A percentile compares a stretch with the other conserved stretches of the same genome.
Conservation (phyloP, 2,113 vertebrate species). For the Gulo gulo region DNA sequence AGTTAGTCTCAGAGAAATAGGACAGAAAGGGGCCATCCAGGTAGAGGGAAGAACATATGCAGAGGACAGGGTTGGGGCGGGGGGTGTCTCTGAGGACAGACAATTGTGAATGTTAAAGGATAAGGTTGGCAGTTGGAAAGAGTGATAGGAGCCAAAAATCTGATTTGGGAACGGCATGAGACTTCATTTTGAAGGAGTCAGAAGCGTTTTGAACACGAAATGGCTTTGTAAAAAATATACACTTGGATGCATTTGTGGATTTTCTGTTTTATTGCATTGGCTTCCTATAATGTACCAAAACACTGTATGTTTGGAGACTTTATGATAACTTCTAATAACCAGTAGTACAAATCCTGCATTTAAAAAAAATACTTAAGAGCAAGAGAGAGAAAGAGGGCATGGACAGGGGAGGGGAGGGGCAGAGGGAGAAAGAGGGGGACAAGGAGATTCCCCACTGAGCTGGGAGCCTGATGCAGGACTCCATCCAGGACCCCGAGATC, state of each 20-base stretch:
- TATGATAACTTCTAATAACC: not conserved
- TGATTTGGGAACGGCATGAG: not conserved
- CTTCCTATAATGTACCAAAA: not conserved
- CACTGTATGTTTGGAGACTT: not conserved
- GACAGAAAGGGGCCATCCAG: not conserved
- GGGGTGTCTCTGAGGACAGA: not conserved
- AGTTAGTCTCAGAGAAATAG: not conserved
- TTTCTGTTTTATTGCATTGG: not conserved
- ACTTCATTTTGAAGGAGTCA: not conserved
- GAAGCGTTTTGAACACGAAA: not conserved
- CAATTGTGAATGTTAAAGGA: not conserved
- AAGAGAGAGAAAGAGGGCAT: not conserved
- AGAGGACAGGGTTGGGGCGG: not conserved
- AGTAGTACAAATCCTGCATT: not conserved
- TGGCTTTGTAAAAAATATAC: not conserved
- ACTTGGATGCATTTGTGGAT: not conserved
- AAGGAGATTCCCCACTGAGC: not conserved
- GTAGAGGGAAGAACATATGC: not conserved
- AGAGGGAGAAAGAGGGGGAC: not conserved
- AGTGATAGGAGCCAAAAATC: not conserved
- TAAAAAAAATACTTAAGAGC: too few species aligned
- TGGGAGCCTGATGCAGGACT: not conserved
- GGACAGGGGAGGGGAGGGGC: not conserved
- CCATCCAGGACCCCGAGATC: not conserved
- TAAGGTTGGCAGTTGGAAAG: not conserved